Evolutionary conservation across 2,113 vertebrate species (phyloP), one percentile per base, ranked within the genome.

Genomic region (Proteles cristata): DNA sequence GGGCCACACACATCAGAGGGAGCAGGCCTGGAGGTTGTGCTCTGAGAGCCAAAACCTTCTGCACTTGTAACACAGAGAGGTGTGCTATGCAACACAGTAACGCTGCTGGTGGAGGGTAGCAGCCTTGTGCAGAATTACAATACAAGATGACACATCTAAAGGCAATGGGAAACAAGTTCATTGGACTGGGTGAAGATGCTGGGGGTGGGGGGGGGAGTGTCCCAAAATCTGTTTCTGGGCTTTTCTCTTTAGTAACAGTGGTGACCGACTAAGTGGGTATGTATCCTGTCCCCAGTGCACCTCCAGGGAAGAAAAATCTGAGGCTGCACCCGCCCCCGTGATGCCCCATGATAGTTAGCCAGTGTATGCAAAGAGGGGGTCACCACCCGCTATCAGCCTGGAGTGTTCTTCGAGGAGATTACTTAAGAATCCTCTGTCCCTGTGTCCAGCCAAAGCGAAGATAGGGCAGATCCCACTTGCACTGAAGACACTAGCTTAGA

Each of bases 321-420:
- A 16, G 28, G 9, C 14, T 16, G 28, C 0, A 39, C 0, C 10
- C n/a, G 50, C 10, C 71, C 28, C 83, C 11, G 16, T 77, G 71
- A 50, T 5, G 11, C 12, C 21, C 45, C 5, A 5, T 1, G 2
- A 14, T 3, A 2, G 28, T n/a, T 45, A 25, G 79, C 12, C 33
- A 26, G 33, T n/a, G 7, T 0, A 0, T 3, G 35, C n/a, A 8
- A 74, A 89, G 48, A 31, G 12, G 0, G 2, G 39, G 74, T 21
- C 43, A 14, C 6, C 16, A 65, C 39, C 39, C 39, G 4, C 7
- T 53, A 23, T 43, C 15, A 1, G 6, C 23, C 21, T 1, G 39
- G 9, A 63, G 10, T 10, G 12, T 45, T 50, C 48, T 74, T 28
- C 2, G 4, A 76, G 39, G 86, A 53, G 16, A 80, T 19, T 1